phyloP scores from a whole-genome alignment of 1,140 invertebrate species.

The Lordiphosa stackelbergi region DNA sequence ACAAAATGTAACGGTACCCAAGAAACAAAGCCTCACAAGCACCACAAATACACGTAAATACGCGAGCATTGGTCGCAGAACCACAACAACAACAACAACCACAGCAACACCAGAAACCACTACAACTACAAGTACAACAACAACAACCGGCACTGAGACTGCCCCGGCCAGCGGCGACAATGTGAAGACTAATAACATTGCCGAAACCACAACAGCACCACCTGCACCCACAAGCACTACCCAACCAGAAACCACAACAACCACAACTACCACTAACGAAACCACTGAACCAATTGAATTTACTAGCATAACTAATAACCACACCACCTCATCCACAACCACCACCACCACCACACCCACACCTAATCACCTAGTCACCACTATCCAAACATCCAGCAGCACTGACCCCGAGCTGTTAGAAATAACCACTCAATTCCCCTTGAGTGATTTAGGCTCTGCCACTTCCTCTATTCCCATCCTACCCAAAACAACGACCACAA shows the following conservation, averaged over 20 bases:
- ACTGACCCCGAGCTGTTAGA: conserved; percentile 31
- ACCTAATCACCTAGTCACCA: conserved; percentile 48
- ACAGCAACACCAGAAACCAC: conserved; percentile 61
- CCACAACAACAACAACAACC: conserved; percentile 54
- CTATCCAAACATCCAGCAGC: conserved; percentile 28
- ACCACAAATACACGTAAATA: conserved; percentile 67
- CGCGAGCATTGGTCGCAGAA: conserved; percentile 68
- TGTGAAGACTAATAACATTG: conserved; percentile 52
- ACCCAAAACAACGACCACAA: conserved; percentile 32
- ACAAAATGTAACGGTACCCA: conserved; percentile 72
- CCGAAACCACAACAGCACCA: conserved; percentile 38
- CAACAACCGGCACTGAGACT: conserved; percentile 68
- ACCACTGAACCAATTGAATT: conserved; percentile 73
- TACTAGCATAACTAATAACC: conserved; percentile 71
- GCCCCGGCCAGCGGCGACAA: conserved; percentile 52
- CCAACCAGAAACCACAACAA: conserved; percentile 29
- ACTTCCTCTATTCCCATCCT: conserved; percentile 22
- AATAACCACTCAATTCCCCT: conserved; percentile 25
- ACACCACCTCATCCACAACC: conserved; percentile 64
- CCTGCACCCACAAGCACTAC: conserved; percentile 38
- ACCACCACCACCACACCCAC: conserved; percentile 69
- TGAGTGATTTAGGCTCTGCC: conserved; percentile 21
- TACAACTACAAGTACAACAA: conserved; percentile 60
- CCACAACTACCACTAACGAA: conserved; percentile 50
- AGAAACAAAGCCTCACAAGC: conserved; percentile 50